Conservation (phyloP, 2,888 invertebrate species). For the Troglohyphantes excavatus region DNA sequence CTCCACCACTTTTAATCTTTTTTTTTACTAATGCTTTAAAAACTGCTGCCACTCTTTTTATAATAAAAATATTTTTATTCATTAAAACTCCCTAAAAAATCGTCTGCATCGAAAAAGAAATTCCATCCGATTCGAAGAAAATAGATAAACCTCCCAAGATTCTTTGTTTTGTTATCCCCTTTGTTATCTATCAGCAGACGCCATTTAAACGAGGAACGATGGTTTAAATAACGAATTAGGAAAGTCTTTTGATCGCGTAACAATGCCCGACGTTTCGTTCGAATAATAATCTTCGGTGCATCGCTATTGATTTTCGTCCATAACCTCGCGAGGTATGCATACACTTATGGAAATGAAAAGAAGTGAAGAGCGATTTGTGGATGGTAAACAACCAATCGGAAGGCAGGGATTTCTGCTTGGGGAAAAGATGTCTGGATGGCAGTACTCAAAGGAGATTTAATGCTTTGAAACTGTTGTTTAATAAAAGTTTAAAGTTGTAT, state of each 20-base stretch:
- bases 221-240: conserved; percentile 67
- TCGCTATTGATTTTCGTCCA: conserved; percentile 47
- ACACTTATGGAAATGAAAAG: conserved; percentile 27
- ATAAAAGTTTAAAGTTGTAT: conserved; percentile 35
- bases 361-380: conserved; percentile 26
- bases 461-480: conserved; percentile 18
- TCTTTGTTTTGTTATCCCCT: conserved; percentile 37
- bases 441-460: not conserved
- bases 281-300: conserved; percentile 49
- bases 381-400: conserved; percentile 14
- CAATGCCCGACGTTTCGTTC: conserved; percentile 39
- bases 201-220: conserved; percentile 52
- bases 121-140: conserved; percentile 33
- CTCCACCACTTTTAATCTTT: not conserved
- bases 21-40: conserved; percentile 8
- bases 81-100: conserved; percentile 1
- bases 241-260: conserved; percentile 37
- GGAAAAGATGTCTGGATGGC: not conserved
- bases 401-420: not conserved
- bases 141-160: conserved; percentile 36
- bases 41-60: not conserved
- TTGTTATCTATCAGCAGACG: conserved; percentile 18
- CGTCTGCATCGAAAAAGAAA: not conserved
- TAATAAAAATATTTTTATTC: conserved; percentile 17
- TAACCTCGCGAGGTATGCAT: conserved; percentile 11